Evolutionary conservation across 2,888 invertebrate species (phyloP), one percentile per base, ranked within the genome.

Genomic region (Pristionchus japonicus): DNA sequence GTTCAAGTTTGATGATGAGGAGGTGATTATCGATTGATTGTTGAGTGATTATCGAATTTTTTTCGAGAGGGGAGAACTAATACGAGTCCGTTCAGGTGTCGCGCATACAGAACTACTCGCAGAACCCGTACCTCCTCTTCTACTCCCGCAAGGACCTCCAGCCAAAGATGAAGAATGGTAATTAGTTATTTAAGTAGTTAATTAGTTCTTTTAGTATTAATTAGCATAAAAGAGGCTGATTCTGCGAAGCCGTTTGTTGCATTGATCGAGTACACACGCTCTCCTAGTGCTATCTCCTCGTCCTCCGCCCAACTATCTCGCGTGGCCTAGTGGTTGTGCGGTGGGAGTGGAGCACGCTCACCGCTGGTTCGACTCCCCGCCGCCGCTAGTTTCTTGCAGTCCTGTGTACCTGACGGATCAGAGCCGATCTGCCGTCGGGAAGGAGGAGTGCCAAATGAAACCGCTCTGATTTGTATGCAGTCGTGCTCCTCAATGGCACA

Each of bases 1-100:
- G 91, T 93, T 52, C 87, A 82, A 89, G 27, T 92, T 91, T 77
- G 92, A 92, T 70, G 92, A 91, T 77, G 91, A 90, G 31, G 49
- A 88, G 31, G 90, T 91, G 40, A 52, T 20, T 67, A 40, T 85
- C 40, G 15, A 27, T 40, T 47, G 13, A 27, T 86, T n/a, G n/a
- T n/a, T 52, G 15, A 17, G 7, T 49, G n/a, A 9, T 64, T 85
- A 34, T 27, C 47, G 9, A 47, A 31, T 23, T 74, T 74, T 74
- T 74, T 52, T n/a, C 64, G 1, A 27, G 3, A 13, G 1, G 11
- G 34, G 11, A 9, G 23, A 61, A 3, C 20, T 20, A 6, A 67
- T 37, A 23, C 23, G 23, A n/a, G 23, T 57, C 23, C 4, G n/a
- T 86, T n/a, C 49, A 67, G 86, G 70, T 86, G 0, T 86, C 47